Evolutionary conservation across 2,888 invertebrate species (phyloP), one percentile per base, ranked within the genome.

Genomic region (Drosophila merina): DNA sequence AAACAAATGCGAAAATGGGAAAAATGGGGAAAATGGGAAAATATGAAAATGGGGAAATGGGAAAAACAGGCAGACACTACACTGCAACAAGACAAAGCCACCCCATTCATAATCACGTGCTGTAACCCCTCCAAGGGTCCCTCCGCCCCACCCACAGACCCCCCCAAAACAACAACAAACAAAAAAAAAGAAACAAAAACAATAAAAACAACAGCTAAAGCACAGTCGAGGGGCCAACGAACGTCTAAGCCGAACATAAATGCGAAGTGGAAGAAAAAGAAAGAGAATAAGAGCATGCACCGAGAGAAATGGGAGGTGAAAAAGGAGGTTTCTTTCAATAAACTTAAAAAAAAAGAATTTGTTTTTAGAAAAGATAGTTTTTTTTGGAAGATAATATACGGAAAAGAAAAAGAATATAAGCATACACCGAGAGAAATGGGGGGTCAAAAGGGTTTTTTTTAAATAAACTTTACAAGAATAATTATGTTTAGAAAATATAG

Each of bases 181-280:
- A 42, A 5, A 45, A 26, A 45, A 26, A 25, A 20, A 20, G 20
- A 20, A 20, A 20, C 14, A 14, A 14, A 14, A 14, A 14, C 14
- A 14, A 14, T 1, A 14, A 14, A 14, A 28, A 28, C 28, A 28
- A 20, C 38, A 12, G 3, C 7, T 2, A 38, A 38, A 10, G 6
- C 20, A 55, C 20, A 55, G 30, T 48, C 33, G 64, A 12, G 85
- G 62, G 87, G 87, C 85, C 81, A 86, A 82, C 86, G 87, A 86
- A 82, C 80, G 86, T 81, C 80, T 81, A 75, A 81, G 80, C 86
- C 78, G 86, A 77, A 79, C 45, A 54, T 40, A 47, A 14, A 57
- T 40, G 54, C 60, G 66, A 79, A 73, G 47, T 40, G 59, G 60
- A n/a, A 60, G 59, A 31, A 42, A 47, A 45, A 30, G 51, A 25